Percentiles rank a stretch among this genome's conserved stretches.
These are phyloP conservation scores for Pteronotus mesoamericanus DNA, from an alignment of 2,797 vertebrate genomes.

Conservation along the genomic window DNA sequence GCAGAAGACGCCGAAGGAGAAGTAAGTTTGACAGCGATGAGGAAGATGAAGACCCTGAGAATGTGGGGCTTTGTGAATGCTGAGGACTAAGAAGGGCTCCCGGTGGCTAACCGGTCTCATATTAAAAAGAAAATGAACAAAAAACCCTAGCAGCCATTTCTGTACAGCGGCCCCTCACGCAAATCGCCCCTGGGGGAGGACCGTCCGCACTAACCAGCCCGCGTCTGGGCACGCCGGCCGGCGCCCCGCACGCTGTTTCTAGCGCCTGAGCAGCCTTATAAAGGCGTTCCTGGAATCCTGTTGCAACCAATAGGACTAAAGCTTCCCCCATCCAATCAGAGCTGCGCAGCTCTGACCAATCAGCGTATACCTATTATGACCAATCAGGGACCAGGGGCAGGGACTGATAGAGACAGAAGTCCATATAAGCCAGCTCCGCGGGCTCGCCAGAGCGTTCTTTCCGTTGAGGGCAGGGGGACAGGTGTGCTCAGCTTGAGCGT, in stretches of 20 bases:
- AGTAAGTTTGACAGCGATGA: slow-evolving; percentile 95
- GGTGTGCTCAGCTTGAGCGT: rapidly evolving
- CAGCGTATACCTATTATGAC: background rate
- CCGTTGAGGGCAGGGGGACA: no score
- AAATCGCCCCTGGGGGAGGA: background rate
- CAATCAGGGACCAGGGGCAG: background rate
- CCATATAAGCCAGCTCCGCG: background rate
- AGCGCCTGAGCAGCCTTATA: background rate
- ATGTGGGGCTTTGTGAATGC: slow-evolving; percentile 74
- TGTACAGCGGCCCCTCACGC: background rate
- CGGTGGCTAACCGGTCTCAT: background rate
- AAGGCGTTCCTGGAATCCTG: background rate
- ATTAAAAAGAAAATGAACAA: no score
- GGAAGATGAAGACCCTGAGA: slow-evolving; percentile 85
- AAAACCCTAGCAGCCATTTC: background rate
- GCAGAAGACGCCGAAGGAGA: slow-evolving; percentile 87
- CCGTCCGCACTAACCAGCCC: background rate
- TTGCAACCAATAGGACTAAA: background rate
- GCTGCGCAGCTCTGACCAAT: background rate
- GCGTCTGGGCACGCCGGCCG: no score
- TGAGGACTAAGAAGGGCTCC: background rate
- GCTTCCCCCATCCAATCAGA: background rate
- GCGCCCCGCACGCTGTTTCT: no score
- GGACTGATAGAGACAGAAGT: background rate
- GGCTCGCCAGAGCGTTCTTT: background rate